These are phyloP conservation scores for Trissolcus brochymenae DNA, from an alignment of 2,888 invertebrate genomes.

Conservation along the genomic window DNA sequence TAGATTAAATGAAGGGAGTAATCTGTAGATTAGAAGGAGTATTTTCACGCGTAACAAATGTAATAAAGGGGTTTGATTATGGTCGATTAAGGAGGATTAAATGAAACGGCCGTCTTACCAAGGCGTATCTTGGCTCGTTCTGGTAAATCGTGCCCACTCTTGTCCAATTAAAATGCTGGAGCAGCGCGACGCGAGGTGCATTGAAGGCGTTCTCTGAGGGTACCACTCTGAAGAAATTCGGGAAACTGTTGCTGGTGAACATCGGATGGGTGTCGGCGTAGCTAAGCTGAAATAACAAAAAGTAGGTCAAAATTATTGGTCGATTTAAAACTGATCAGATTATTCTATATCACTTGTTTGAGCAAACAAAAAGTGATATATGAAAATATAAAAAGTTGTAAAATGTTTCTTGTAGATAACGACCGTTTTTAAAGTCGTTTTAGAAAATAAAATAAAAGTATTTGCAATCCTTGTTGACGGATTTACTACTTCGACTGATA, in stretches of 20 bases:
- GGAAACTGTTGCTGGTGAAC: constrained; percentile 95
- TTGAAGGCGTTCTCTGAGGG: constrained; percentile 98
- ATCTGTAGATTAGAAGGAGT: not conserved
- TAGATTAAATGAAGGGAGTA: no score
- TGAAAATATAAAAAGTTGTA: no score
- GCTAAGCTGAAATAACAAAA: constrained; percentile 82
- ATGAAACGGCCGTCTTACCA: constrained; percentile 79
- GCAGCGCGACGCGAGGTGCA: constrained; percentile 90
- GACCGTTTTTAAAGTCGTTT: no score
- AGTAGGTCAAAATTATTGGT: no score
- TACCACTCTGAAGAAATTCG: constrained; percentile 97
- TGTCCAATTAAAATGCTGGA: constrained; percentile 97
- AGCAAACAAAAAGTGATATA: no score
- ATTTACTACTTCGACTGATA: no score
- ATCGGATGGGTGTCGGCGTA: constrained; percentile 99
- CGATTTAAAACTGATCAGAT: no score
- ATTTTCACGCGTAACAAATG: constrained; percentile 22
- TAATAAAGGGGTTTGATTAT: constrained; percentile 34
- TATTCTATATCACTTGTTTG: no score
- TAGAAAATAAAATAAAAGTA: no score
- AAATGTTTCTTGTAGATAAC: no score
- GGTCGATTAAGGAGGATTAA: constrained; percentile 28
- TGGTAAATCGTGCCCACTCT: constrained; percentile 97
- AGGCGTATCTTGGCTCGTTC: constrained; percentile 94
- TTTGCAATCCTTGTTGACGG: no score